Evolutionary conservation across 2,113 vertebrate genomes (phyloP), one percentile per base, ranked within the genome.

Genomic region (Etia nguti): DNA sequence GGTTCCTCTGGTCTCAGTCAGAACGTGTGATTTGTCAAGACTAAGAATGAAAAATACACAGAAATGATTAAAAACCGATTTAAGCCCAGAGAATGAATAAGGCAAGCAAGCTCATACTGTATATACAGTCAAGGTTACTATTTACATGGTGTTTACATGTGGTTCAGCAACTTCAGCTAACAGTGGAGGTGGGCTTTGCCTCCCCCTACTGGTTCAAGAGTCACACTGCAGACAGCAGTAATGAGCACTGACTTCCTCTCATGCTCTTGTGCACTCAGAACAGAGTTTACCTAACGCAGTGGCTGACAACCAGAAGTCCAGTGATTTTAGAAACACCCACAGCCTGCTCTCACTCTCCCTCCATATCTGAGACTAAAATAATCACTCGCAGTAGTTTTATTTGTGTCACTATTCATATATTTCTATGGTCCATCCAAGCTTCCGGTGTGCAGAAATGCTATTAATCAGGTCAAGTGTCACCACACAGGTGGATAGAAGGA

Each of bases 31-130:
- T 80, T 85, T 75, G 29, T 90, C 73, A 88, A 68, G 46, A 83
- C 54, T 22, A 88, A 73, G 70, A 31, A 55, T 56, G 31, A 83
- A 20, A 80, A 77, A 75, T 62, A 52, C 48, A 68, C 68, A 52
- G 24, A 86, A 81, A 62, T 43, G 0, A 46, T 85, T 83, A 52
- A 82, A 80, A 82, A 57, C 7, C 3, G 12, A 83, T 80, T 86
- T 81, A 46, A 88, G 81, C 80, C 57, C 91, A 89, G 65, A 90
- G 62, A 90, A 90, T 91, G 75, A 93, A 89, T 95, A 96, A 95
- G 94, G 94, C 95, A 95, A 96, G 93, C 92, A 95, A 96, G 93
- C 94, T 95, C 83, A 86, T 88, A 38, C 50, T 91, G 36, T 88
- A 92, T 95, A 59, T 94, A 95, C 95, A 95, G 88, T 91, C 59